Evolutionary conservation across 2,113 vertebrate species (phyloP).

Genomic region (Gasterosteus nipponicus): DNA sequence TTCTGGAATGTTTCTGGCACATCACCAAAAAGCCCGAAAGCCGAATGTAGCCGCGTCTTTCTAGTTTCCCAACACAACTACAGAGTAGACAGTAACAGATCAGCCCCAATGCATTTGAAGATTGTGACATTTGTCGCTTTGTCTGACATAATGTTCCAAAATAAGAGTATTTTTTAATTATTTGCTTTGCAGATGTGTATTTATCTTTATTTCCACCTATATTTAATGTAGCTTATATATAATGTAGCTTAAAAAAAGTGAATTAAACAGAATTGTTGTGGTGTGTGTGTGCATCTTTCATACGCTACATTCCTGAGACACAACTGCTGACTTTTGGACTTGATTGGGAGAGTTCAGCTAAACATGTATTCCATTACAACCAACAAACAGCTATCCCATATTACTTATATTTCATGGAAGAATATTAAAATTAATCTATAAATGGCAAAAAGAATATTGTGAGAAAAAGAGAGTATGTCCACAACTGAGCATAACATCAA

Average conservation of each 20-base stretch:
- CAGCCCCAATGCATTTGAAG: neutral
- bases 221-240: no score
- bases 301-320: neutral
- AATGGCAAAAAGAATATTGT: neutral
- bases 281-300: neutral
- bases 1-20: slow-evolving; percentile 26
- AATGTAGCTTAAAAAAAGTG: neutral
- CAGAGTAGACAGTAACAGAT: neutral
- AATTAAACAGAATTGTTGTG: neutral
- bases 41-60: slow-evolving; percentile 11
- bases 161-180: neutral
- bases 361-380: neutral
- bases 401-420: neutral
- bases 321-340: slow-evolving; percentile 2
- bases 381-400: neutral
- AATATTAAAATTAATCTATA: slow-evolving; percentile 2
- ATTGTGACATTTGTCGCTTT: neutral
- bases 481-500: neutral
- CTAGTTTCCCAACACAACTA: neutral
- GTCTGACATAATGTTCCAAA: neutral
- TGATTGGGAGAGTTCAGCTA: neutral
- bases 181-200: no score
- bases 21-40: slow-evolving; percentile 7
- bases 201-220: neutral
- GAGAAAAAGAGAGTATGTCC: neutral